Evolutionary conservation across 2,797 vertebrate species (phyloP).

Genomic region (Coendou prehensilis): DNA sequence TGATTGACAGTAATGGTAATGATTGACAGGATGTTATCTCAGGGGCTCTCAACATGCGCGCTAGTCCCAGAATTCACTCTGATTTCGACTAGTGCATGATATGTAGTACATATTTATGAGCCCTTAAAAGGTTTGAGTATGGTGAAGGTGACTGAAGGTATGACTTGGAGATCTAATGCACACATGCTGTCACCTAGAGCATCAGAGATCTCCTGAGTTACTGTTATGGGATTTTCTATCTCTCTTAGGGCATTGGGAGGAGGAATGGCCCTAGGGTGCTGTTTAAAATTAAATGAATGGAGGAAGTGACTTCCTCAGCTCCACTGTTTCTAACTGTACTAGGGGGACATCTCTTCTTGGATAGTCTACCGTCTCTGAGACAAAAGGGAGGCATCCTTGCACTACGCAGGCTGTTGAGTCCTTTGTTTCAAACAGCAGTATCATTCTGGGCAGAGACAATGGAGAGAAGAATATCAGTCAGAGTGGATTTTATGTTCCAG

Average conservation of each 20-base stretch:
- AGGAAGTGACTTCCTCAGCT: neutral
- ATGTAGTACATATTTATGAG: neutral
- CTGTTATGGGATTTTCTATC: neutral
- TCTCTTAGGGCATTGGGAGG: neutral
- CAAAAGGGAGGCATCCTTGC: neutral
- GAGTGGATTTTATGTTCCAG: constrained; percentile 32
- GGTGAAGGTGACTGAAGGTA: neutral
- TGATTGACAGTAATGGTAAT: neutral
- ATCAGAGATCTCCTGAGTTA: neutral
- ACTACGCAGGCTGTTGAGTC: neutral
- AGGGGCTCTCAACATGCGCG: neutral
- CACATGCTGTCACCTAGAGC: neutral
- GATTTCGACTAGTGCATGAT: neutral
- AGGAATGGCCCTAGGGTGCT: neutral
- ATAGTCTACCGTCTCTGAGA: neutral
- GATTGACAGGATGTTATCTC: neutral
- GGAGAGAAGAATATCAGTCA: neutral
- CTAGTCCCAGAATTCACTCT: neutral
- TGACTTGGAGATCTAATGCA: neutral
- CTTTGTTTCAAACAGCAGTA: neutral
- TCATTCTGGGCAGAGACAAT: neutral
- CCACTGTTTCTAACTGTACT: neutral
- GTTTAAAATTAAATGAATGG: neutral
- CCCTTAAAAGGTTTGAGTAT: neutral
- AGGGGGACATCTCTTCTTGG: neutral